A percentile compares a stretch with the other conserved stretches of the same genome.
phyloP scores from a whole-genome alignment of 2,888 invertebrate genomes.

The Bombylius major region DNA sequence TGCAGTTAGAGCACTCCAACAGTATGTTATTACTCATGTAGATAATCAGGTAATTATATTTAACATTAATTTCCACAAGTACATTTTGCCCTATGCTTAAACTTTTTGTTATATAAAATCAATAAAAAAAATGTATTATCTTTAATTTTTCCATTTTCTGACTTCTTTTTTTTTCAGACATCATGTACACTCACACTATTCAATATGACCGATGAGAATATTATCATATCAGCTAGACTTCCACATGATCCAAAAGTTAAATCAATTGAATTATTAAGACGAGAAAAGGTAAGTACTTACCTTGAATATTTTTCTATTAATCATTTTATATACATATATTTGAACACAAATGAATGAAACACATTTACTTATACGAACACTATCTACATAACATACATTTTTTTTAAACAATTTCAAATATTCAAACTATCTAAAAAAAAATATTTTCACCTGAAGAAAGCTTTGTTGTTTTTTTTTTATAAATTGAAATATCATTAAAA shows the following conservation, averaged over 20 bases:
- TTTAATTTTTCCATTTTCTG: background rate
- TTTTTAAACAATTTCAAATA: too few species aligned
- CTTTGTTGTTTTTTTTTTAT: too few species aligned
- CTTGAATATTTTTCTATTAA: too few species aligned
- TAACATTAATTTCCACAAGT: background rate
- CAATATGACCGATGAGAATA: constrained; percentile 77
- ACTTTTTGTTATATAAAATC: background rate
- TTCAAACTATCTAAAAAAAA: too few species aligned
- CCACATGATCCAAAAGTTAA: constrained; percentile 50
- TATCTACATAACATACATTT: too few species aligned
- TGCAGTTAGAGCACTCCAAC: constrained; percentile 69
- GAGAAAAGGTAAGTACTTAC: constrained; percentile 51
- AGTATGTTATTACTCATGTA: constrained; percentile 59
- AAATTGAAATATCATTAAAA: too few species aligned
- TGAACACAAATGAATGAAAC: background rate
- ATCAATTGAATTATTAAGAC: constrained; percentile 51
- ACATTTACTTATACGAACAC: too few species aligned
- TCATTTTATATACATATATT: background rate
- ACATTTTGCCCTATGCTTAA: background rate
- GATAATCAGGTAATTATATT: constrained; percentile 49
- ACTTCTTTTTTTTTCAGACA: constrained; percentile 46
- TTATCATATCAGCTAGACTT: constrained; percentile 70
- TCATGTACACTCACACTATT: constrained; percentile 72
- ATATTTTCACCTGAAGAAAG: too few species aligned
- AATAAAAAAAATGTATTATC: background rate